Percentiles rank a stretch among this genome's conserved stretches.
These are phyloP conservation scores for Pteronura brasiliensis DNA, from an alignment of 2,113 vertebrate species.

Conservation along the genomic window DNA sequence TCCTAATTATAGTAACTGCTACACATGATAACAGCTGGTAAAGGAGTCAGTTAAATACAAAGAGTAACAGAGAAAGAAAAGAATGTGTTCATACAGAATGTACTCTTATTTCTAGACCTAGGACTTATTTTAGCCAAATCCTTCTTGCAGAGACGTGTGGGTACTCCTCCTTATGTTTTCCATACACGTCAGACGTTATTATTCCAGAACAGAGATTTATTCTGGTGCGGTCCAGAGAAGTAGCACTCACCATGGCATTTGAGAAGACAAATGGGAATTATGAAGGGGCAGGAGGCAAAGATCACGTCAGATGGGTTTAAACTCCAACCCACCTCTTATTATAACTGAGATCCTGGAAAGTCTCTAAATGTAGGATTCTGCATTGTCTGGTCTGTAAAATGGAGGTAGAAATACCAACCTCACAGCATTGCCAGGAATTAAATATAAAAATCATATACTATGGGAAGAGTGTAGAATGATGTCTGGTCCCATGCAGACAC, in stretches of 20 bases:
- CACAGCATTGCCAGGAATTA: background rate
- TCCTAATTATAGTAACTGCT: background rate
- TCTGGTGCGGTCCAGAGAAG: accelerated
- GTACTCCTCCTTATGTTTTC: background rate
- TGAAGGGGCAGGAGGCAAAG: background rate
- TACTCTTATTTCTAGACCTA: background rate
- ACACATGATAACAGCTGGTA: too few relatives aligned
- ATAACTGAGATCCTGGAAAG: background rate
- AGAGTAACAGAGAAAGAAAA: background rate
- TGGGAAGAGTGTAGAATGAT: background rate
- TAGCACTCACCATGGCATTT: accelerated
- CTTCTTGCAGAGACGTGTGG: background rate
- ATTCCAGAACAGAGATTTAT: background rate
- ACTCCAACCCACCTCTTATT: background rate
- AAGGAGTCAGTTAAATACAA: background rate
- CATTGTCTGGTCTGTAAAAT: background rate
- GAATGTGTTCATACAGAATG: background rate
- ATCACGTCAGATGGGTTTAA: background rate
- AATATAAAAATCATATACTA: background rate
- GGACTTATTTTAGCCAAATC: background rate
- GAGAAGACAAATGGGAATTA: background rate
- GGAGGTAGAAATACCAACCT: background rate
- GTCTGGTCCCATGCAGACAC: background rate
- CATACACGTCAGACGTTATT: background rate
- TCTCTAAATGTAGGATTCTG: background rate